Percentiles rank a stretch among this genome's conserved stretches.
phyloP scores from a whole-genome alignment of 1,140 invertebrate genomes.

The Aphaenogaster rudis region DNA sequence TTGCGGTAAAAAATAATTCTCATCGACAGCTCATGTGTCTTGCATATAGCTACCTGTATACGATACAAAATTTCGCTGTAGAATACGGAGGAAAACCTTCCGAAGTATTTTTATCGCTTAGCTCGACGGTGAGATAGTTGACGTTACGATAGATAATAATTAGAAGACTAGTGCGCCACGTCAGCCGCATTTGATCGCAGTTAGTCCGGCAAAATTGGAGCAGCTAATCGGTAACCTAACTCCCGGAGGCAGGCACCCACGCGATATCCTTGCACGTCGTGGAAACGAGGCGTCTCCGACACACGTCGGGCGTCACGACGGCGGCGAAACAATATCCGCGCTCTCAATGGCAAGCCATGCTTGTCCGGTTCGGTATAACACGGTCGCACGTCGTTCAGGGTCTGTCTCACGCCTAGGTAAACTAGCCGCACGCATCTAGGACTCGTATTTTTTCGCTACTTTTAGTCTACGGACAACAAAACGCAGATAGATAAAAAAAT shows the following conservation, averaged over 20 bases:
- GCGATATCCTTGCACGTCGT: constrained; percentile 51
- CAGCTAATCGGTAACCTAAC: constrained; percentile 56
- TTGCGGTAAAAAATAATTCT: not conserved
- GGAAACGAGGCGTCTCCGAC: constrained; percentile 49
- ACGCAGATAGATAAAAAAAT: not conserved
- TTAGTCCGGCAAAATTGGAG: constrained; percentile 42
- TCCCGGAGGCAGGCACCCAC: constrained; percentile 42
- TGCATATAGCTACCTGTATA: not conserved
- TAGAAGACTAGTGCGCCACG: constrained; percentile 19
- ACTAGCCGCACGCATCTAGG: constrained; percentile 7
- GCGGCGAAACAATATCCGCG: constrained; percentile 57
- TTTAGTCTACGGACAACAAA: not conserved
- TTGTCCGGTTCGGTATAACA: constrained; percentile 36
- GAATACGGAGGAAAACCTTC: not conserved
- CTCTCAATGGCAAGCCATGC: constrained; percentile 64
- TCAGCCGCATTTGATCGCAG: constrained; percentile 35
- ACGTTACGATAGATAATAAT: constrained; percentile 37
- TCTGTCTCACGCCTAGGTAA: constrained; percentile 34
- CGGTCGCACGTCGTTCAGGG: constrained; percentile 35
- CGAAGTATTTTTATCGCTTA: not conserved
- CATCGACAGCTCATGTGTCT: not conserved
- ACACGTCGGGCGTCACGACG: constrained; percentile 39
- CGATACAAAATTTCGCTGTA: not conserved
- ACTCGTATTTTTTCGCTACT: not conserved
- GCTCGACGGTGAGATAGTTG: not conserved